These are phyloP conservation scores for Deilephila elpenor DNA, from an alignment of 2,888 invertebrate genomes.

Conservation along the genomic window DNA sequence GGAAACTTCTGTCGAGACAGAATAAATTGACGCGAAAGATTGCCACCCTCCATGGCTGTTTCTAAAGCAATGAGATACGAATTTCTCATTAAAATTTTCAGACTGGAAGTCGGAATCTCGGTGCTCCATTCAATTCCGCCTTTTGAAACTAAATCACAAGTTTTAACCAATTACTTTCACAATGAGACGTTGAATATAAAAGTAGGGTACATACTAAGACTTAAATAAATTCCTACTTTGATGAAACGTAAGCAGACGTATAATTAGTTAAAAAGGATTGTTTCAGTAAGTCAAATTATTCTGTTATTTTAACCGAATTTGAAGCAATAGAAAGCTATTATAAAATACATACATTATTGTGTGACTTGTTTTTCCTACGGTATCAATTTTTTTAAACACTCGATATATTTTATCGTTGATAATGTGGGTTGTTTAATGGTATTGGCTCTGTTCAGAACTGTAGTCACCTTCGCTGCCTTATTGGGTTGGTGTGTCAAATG, in stretches of 20 bases:
- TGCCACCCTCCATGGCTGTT: constrained; percentile 65
- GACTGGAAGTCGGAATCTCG: constrained; percentile 69
- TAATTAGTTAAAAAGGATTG: too few relatives aligned
- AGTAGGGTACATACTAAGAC: constrained; percentile 41
- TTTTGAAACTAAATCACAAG: constrained; percentile 79
- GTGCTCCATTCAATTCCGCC: constrained; percentile 72
- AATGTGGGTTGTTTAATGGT: too few relatives aligned
- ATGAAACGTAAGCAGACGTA: background rate
- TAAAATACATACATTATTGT: too few relatives aligned
- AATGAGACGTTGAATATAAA: constrained; percentile 69
- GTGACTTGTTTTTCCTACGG: too few relatives aligned
- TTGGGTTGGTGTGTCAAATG: too few relatives aligned
- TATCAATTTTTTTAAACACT: too few relatives aligned
- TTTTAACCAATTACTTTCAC: constrained; percentile 75
- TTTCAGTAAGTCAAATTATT: too few relatives aligned
- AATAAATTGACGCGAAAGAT: constrained; percentile 73
- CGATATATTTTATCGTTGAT: too few relatives aligned
- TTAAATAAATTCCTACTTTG: background rate
- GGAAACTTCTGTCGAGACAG: constrained; percentile 63
- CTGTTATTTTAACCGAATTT: too few relatives aligned
- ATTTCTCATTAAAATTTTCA: constrained; percentile 81
- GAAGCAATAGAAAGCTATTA: too few relatives aligned
- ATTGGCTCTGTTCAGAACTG: too few relatives aligned
- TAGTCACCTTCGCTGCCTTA: too few relatives aligned
- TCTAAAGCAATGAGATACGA: constrained; percentile 76